Evolutionary conservation across 2,888 invertebrate species (phyloP).

Genomic region (Polydrusus tereticollis): DNA sequence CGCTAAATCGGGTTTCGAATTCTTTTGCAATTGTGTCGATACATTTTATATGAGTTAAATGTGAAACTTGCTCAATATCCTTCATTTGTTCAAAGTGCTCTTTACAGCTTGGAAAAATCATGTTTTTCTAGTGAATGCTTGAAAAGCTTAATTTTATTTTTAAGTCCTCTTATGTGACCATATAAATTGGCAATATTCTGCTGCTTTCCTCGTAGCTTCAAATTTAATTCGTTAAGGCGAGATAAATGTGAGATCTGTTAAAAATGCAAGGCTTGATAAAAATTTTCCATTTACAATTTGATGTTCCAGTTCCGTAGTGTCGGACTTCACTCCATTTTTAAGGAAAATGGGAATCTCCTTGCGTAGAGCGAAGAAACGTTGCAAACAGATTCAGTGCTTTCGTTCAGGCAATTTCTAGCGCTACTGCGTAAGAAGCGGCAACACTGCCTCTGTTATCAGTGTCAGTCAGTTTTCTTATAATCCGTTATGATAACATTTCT

Average conservation of each 20-base stretch:
- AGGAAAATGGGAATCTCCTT: neutral
- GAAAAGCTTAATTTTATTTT: slow-evolving; percentile 23
- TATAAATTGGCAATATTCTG: slow-evolving; percentile 32
- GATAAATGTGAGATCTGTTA: slow-evolving; percentile 16
- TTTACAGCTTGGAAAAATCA: slow-evolving; percentile 28
- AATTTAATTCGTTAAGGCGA: slow-evolving; percentile 37
- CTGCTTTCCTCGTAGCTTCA: slow-evolving; percentile 29
- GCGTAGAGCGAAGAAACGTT: neutral
- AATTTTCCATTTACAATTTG: slow-evolving; percentile 17
- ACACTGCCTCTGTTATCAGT: too few relatives aligned
- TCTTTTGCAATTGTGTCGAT: slow-evolving; percentile 9
- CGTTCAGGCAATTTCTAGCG: too few relatives aligned
- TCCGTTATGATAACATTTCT: too few relatives aligned
- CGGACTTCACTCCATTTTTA: neutral
- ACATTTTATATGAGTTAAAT: slow-evolving; percentile 14
- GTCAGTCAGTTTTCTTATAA: too few relatives aligned
- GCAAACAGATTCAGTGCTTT: too few relatives aligned
- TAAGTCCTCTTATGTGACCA: slow-evolving; percentile 25
- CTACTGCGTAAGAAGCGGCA: too few relatives aligned
- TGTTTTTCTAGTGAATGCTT: slow-evolving; percentile 30
- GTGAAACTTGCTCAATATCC: slow-evolving; percentile 4
- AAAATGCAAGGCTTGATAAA: slow-evolving; percentile 22
- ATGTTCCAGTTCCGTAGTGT: too few relatives aligned
- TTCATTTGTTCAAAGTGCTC: slow-evolving; percentile 20
- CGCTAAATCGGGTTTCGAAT: slow-evolving; percentile 8